A percentile compares a stretch with the other conserved stretches of the same genome.
These are phyloP conservation scores for Plagodis pulveraria DNA, from an alignment of 2,888 invertebrate species.

Conservation along the genomic window DNA sequence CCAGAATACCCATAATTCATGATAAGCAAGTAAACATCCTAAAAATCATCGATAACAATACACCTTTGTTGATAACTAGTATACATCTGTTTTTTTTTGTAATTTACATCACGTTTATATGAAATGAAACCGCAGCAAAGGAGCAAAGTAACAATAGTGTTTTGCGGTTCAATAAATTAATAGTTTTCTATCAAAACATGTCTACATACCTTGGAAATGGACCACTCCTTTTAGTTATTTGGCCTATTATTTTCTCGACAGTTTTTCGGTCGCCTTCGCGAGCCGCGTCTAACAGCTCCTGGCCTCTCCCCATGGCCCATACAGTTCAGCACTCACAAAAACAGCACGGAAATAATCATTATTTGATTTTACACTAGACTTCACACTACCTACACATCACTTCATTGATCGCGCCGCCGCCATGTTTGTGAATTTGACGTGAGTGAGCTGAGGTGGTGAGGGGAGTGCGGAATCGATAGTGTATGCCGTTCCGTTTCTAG, in stretches of 20 bases:
- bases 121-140: not conserved
- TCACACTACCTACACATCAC: slow-evolving; percentile 79
- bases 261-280: slow-evolving; percentile 95
- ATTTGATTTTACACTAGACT: slow-evolving; percentile 76
- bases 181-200: slow-evolving; percentile 52
- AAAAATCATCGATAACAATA: slow-evolving; percentile 52
- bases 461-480: slow-evolving; percentile 65
- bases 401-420: slow-evolving; percentile 92
- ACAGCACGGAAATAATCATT: slow-evolving; percentile 67
- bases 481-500: too few species aligned
- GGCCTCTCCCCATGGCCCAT: slow-evolving; percentile 96
- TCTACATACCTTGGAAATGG: slow-evolving; percentile 94
- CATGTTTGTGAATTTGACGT: slow-evolving; percentile 83
- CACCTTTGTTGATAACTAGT: slow-evolving; percentile 55
- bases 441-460: slow-evolving; percentile 77
- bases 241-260: slow-evolving; percentile 95
- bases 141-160: not conserved
- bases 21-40: slow-evolving; percentile 59
- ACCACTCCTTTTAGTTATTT: slow-evolving; percentile 96
- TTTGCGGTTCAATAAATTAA: slow-evolving; percentile 9
- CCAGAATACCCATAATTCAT: not conserved
- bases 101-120: not conserved
- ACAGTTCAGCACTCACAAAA: slow-evolving; percentile 74
- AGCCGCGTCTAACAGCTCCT: slow-evolving; percentile 97
- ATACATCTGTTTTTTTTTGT: slow-evolving; percentile 26